Base-by-base conservation (phyloP, 2,888 invertebrate genomes). In the Leucophora obtusa region DNA sequence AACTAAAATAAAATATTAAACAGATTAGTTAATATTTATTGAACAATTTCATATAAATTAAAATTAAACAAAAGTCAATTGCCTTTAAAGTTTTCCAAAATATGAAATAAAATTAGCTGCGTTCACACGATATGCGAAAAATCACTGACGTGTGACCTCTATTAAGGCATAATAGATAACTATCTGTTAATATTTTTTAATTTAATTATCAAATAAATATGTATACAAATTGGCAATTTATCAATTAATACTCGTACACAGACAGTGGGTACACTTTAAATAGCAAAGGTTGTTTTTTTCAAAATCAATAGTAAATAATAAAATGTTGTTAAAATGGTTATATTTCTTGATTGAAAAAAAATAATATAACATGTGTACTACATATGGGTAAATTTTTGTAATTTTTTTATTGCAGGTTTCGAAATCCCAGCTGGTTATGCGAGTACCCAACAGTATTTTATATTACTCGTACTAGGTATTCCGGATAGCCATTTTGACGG, bases 121-220 rank as follows among this genome's bases (percentile, higher is more conserved):
- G 60, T 79, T 70, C 70, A 56, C 71, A 79, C 62, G 58, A 70
- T 74, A 74, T 70, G 70, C 62, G 77, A 81, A 81, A 81, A 63
- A 56, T 50, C 73, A 77, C 9, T 70, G 73, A 77, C 21, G 81
- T 65, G 47, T 81, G 73, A 58, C 73, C 66, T 62, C 70, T 77
- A 77, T 77, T 81, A 54, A 58, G 24, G 8, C 3, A 59, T 65
- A n/a, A n/a, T n/a, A 59, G 51, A 68, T 56, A 58, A 68, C 28
- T 24, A 24, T 5, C 18, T 47, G 28, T 58, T 63, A 59, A 60
- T 50, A 62, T 17, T 70, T 60, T 60, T 74, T 59, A 73, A 69
- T 80, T 76, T 11, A 54, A 50, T 70, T 77, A 54, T 50, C 14
- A 53, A 65, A 38, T 56, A 53, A 65, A 38, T 56, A 68, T 69